A percentile compares a stretch with the other conserved stretches of the same genome.
Conservation (phyloP, 2,888 invertebrate species). For the Peribatodes rhomboidaria region DNA sequence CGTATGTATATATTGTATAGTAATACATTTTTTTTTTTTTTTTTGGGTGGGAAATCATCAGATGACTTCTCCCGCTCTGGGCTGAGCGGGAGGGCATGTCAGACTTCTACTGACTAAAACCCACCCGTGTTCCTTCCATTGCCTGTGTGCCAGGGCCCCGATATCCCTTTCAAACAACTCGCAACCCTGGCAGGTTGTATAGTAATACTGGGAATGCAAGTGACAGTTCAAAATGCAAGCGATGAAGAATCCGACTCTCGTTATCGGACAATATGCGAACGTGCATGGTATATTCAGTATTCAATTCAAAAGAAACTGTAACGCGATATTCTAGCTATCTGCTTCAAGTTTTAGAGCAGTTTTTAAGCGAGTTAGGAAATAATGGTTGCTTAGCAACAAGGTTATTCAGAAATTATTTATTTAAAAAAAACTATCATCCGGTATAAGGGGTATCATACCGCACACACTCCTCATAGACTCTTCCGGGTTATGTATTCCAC, state of each 20-base stretch:
- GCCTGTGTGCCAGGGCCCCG: no score
- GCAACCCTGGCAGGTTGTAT: no score
- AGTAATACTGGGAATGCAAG: conserved; percentile 22
- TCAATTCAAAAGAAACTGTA: conserved; percentile 33
- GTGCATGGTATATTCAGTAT: conserved; percentile 1
- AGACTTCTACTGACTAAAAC: no score
- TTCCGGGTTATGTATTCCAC: no score
- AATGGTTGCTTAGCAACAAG: neutral
- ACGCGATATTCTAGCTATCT: conserved; percentile 34
- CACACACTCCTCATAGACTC: no score
- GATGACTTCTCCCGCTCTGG: no score
- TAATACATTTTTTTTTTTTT: no score
- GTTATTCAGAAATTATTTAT: neutral
- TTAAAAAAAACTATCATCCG: neutral
- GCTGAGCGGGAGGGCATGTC: no score
- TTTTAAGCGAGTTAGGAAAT: neutral
- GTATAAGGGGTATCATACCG: neutral
- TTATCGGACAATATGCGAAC: conserved; percentile 22
- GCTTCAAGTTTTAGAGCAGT: neutral
- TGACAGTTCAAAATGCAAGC: conserved; percentile 22
- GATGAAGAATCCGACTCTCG: conserved; percentile 25
- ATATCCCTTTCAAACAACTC: no score
- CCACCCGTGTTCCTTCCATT: no score
- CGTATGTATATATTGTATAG: no score
- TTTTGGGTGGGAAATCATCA: no score